phyloP scores from a whole-genome alignment of 2,888 invertebrate species.

The Eupeodes latifasciatus region DNA sequence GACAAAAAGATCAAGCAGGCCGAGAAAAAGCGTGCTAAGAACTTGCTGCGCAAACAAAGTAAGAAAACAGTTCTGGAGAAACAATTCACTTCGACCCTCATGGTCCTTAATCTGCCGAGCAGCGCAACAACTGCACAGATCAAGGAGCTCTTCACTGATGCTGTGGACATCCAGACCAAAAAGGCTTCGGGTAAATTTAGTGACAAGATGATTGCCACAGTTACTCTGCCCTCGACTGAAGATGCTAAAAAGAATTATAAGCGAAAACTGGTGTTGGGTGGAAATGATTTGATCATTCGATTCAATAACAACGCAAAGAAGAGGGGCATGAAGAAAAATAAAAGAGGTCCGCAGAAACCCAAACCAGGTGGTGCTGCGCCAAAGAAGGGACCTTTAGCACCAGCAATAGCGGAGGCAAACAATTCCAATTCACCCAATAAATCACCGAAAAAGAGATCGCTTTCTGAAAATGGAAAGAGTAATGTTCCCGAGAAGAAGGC shows the following conservation, averaged over 20 bases:
- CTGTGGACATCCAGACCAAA: constrained; percentile 81
- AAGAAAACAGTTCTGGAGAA: constrained; percentile 77
- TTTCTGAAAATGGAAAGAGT: neutral
- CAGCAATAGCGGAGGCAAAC: neutral
- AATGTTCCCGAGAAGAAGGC: constrained; percentile 20
- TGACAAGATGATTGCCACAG: constrained; percentile 78
- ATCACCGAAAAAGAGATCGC: constrained; percentile 3
- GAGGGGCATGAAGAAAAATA: neutral
- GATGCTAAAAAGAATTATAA: constrained; percentile 80
- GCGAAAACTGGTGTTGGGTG: constrained; percentile 77
- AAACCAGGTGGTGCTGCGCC: neutral
- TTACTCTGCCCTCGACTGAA: constrained; percentile 80
- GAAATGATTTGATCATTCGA: constrained; percentile 78
- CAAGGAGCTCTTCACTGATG: constrained; percentile 80
- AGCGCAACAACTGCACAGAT: constrained; percentile 79
- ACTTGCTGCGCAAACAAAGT: constrained; percentile 78
- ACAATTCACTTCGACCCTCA: constrained; percentile 80
- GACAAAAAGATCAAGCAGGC: constrained; percentile 79
- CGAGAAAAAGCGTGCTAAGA: constrained; percentile 79
- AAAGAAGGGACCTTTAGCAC: constrained; percentile 5
- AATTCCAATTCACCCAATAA: neutral
- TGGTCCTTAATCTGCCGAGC: constrained; percentile 81
- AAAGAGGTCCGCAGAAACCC: neutral
- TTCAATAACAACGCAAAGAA: constrained; percentile 76
- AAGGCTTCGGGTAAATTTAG: constrained; percentile 77